phyloP scores from a whole-genome alignment of 2,888 invertebrate species.

The Drosophila incognita region DNA sequence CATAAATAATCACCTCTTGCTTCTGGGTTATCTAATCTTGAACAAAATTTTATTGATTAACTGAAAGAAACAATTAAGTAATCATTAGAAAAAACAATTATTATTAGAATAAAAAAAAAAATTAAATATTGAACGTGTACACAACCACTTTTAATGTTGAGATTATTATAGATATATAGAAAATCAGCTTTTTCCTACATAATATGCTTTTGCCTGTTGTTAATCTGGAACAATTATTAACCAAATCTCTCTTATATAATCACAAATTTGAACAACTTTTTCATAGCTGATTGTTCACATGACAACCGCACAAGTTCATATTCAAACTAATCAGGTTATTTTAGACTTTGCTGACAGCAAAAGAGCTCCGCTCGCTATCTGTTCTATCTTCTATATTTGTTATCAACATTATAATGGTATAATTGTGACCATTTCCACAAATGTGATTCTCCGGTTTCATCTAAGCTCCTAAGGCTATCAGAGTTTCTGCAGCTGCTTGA shows the following conservation, averaged over 20 bases:
- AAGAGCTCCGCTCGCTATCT: neutral
- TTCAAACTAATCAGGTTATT: neutral
- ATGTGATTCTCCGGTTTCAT: neutral
- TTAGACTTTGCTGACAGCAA: neutral
- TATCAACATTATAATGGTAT: too few relatives aligned
- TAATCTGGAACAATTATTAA: neutral
- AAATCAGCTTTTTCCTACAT: neutral
- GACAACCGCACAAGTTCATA: neutral
- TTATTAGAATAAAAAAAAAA: neutral
- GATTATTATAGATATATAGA: neutral
- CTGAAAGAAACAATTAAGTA: neutral
- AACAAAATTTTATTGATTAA: neutral
- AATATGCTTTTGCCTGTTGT: neutral
- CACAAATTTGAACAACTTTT: neutral
- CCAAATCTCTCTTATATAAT: neutral
- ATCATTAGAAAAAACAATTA: neutral
- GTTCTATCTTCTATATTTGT: neutral
- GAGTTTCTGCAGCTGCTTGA: constrained; percentile 2
- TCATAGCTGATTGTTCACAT: neutral
- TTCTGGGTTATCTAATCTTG: too few relatives aligned
- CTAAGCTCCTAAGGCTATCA: neutral
- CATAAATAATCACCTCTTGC: neutral
- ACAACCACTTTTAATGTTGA: neutral
- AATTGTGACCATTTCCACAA: neutral
- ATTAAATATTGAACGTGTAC: accelerated